Base-by-base conservation (phyloP, 2,888 invertebrate genomes). In the Plebejus anna region DNA sequence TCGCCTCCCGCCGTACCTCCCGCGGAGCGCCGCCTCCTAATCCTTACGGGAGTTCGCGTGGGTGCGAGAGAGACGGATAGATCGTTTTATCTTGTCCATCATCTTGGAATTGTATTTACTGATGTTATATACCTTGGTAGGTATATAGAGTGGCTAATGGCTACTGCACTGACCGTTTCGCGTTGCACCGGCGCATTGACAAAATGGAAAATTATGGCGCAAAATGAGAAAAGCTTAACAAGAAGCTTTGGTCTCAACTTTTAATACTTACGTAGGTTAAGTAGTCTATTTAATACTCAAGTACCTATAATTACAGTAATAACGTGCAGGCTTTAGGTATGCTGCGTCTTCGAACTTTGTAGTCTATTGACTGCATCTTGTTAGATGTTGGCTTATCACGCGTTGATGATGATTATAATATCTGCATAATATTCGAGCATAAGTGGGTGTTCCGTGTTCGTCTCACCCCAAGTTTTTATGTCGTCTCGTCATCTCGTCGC, bases 11-110 rank as follows among this genome's bases (percentile, higher is more conserved):
- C 82, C 81, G 6, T 32, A 55, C 73, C 51, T 73, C 73, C 73
- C 55, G 73, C 80, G 79, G 78, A 77, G 81, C 81, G 79, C 82
- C 90, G 88, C 90, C 91, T 87, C 87, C 89, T 84, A 83, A 86
- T 81, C 75, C 83, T 77, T 78, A 76, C 78, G 81, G 79, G 76
- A 75, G 76, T 75, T 77, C 79, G 78, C 80, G 80, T 80, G 78
- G 79, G 80, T 81, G 82, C 76, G 89, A 78, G 76, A 82, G 89
- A 91, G 79, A 81, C 88, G 84, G 92, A 91, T 81, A 77, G 83
- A 86, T 86, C 84, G 87, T 87, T 90, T 91, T 91, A 91, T 93
- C 91, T 90, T 90, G 90, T 92, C 90, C 88, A 87, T 92, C 90
- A 89, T 89, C 88, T 90, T 81, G 80, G 84, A 83, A 85, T 81